These are phyloP conservation scores for Ceratina australensis DNA, from an alignment of 1,140 invertebrate genomes.

Conservation along the genomic window DNA sequence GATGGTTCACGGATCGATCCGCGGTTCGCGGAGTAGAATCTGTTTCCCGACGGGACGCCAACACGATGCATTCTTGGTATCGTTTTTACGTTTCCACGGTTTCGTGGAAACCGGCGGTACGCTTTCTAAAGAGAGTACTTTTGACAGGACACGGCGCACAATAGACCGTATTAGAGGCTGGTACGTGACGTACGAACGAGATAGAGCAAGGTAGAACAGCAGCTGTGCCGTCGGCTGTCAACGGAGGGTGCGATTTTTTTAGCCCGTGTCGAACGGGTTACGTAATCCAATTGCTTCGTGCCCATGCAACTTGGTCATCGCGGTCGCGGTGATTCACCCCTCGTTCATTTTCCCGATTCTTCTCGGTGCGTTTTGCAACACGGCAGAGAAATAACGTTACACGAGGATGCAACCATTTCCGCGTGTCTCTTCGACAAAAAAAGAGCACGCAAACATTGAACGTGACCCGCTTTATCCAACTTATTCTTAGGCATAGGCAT, in stretches of 20 bases:
- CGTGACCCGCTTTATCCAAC: conserved; percentile 55
- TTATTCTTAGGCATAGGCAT: conserved; percentile 54
- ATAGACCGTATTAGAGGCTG: no score
- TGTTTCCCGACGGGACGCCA: background rate
- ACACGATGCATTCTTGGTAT: background rate
- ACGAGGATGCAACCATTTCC: background rate
- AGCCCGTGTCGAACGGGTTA: conserved; percentile 13
- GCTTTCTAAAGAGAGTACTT: background rate
- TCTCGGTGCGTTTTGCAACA: background rate
- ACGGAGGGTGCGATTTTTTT: background rate
- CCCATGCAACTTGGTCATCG: background rate
- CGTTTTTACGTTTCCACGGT: background rate
- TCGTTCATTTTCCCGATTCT: background rate
- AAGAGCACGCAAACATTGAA: conserved; percentile 56
- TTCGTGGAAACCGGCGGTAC: background rate
- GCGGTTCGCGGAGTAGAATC: background rate
- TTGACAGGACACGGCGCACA: no score
- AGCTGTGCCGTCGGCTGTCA: conserved; percentile 10
- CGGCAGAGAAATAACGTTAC: background rate
- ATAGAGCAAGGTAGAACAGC: background rate
- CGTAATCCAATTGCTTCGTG: conserved; percentile 41
- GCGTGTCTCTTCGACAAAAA: conserved; percentile 24
- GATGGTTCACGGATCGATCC: background rate
- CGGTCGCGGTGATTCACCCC: conserved; percentile 44
- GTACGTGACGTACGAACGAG: background rate